Base-by-base conservation (phyloP, 1,140 invertebrate species). In the Zaprionus africanus region DNA sequence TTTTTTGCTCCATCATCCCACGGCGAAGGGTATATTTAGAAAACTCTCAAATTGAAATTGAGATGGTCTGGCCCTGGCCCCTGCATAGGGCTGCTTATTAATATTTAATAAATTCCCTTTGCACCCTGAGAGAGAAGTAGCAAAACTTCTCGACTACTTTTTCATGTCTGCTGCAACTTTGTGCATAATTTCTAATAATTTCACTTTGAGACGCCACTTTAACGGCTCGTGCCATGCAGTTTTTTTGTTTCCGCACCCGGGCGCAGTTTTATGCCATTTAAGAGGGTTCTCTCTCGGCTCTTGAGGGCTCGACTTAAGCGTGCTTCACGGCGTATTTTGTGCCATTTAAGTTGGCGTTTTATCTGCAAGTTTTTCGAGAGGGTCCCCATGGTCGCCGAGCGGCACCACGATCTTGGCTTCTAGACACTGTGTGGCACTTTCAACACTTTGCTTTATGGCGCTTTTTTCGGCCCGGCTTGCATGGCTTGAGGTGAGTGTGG, bases 341-440 rank as follows among this genome's bases (percentile, higher is more conserved):
- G 70, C 56, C 62, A 53, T 61, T 69, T 69, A 38, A 61, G 58
- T 53, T 61, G 57, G 60, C 69, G 63, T 78, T 86, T 88, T 88
- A 83, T 83, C 83, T 72, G 69, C 73, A 87, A 87, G 68, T 80
- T 86, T 72, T 66, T 73, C 26, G 51, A 46, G 41, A 46, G 41
- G 41, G n/a, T 46, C 41, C 41, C 41, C 41, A 46, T 2, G 15
- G 38, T 17, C 9, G 31, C 31, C 9, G 31, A 0, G 11, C n/a
- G 2, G 41, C 19, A 0, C 15, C 41, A 17, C n/a, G 41, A 69
- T 71, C 77, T 62, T 77, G 79, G 69, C 77, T 88, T 87, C 82
- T 88, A 78, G 83, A 77, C 80, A 74, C 68, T 83, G 80, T 88
- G 84, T 77, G 65, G 63, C 80, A 83, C 77, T 80, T 87, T 80